Evolutionary conservation across 2,888 invertebrate genomes (phyloP).

Genomic region (Parnassius orleans): DNA sequence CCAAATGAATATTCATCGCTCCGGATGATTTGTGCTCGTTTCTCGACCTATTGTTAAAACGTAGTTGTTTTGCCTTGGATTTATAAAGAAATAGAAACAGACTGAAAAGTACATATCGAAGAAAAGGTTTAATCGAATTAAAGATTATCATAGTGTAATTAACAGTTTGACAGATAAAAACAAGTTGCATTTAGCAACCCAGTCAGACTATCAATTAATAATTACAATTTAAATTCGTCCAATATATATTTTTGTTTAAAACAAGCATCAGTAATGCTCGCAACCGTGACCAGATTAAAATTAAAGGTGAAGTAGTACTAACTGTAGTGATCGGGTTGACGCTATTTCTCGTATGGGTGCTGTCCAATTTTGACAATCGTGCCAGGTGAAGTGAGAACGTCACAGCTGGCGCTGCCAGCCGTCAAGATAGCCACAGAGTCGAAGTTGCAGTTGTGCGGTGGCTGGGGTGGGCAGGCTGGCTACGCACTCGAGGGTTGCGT

Average conservation of each 20-base stretch:
- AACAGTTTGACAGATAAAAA: too few species aligned
- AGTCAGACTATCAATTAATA: too few species aligned
- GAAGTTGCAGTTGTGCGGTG: slow-evolving; percentile 70
- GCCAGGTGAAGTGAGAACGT: slow-evolving; percentile 29
- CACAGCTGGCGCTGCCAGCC: slow-evolving; percentile 44
- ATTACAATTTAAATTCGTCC: too few species aligned
- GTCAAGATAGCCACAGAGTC: slow-evolving; percentile 76
- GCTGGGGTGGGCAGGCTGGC: slow-evolving; percentile 70
- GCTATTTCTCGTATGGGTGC: slow-evolving; percentile 7
- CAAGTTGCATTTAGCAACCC: too few species aligned
- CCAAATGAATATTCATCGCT: slow-evolving; percentile 26
- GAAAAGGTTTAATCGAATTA: neutral
- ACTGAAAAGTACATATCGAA: slow-evolving; percentile 9
- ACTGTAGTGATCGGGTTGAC: neutral
- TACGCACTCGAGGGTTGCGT: slow-evolving; percentile 85
- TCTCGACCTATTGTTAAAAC: neutral
- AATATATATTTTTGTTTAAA: too few species aligned
- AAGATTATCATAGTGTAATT: slow-evolving; percentile 1
- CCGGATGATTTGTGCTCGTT: slow-evolving; percentile 3
- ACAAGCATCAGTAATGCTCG: neutral
- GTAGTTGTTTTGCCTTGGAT: neutral
- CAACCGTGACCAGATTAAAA: neutral
- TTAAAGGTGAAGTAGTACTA: neutral
- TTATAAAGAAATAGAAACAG: neutral
- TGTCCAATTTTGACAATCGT: slow-evolving; percentile 5